Evolutionary conservation across 2,113 vertebrate species (phyloP).

Genomic region (Leucosticte australis): DNA sequence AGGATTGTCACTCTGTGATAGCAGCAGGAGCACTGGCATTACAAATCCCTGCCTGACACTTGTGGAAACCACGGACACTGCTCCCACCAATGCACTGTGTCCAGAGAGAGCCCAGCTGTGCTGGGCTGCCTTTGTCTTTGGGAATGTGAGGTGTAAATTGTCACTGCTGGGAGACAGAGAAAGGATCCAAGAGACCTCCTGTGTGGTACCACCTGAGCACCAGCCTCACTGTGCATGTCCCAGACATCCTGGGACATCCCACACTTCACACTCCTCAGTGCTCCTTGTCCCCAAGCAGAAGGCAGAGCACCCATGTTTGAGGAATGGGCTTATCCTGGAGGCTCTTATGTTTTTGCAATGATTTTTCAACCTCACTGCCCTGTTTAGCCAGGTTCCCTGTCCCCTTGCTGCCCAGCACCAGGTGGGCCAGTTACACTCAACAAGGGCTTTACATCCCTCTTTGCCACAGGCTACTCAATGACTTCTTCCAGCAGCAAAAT

Average conservation of each 20-base stretch:
- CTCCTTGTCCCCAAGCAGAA: rapidly evolving
- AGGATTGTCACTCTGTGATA: background rate
- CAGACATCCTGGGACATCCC: background rate
- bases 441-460: background rate
- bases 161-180: background rate
- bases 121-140: background rate
- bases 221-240: rapidly evolving
- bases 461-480: rapidly evolving
- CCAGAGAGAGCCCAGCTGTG: background rate
- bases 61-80: rapidly evolving
- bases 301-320: rapidly evolving
- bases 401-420: rapidly evolving
- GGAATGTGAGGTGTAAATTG: background rate
- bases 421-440: background rate
- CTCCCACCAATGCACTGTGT: rapidly evolving
- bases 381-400: background rate
- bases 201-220: background rate
- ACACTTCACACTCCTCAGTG: rapidly evolving
- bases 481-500: background rate
- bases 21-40: background rate
- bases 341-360: rapidly evolving
- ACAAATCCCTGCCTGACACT: background rate
- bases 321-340: background rate
- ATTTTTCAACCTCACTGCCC: rapidly evolving
- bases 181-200: background rate